Evolutionary conservation across 2,888 invertebrate species (phyloP).

Genomic region (Drosophila yooni): DNA sequence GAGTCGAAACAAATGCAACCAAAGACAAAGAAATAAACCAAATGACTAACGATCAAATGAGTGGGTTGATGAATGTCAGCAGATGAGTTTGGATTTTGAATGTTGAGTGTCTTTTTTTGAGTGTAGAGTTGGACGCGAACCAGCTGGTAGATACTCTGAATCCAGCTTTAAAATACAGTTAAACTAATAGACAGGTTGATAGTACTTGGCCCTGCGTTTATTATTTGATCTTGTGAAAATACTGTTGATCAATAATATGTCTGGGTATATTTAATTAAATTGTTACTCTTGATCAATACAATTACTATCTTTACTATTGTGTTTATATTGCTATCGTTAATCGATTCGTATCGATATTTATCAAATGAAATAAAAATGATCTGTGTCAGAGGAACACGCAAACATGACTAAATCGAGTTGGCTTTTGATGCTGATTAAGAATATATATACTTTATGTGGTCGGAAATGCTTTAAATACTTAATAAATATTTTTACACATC

Average conservation of each 20-base stretch:
- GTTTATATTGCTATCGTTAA: neutral
- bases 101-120: slow-evolving; percentile 81
- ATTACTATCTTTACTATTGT: neutral
- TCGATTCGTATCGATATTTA: neutral
- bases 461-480: too few relatives aligned
- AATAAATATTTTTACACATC: neutral
- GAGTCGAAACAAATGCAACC: slow-evolving; percentile 21
- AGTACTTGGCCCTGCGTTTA: neutral
- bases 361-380: neutral
- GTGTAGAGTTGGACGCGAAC: slow-evolving; percentile 4
- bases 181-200: neutral
- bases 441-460: neutral
- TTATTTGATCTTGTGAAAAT: neutral
- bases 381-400: neutral
- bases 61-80: slow-evolving; percentile 64
- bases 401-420: neutral
- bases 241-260: neutral
- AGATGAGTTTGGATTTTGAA: slow-evolving; percentile 46
- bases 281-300: accelerated
- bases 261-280: neutral
- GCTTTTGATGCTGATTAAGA: neutral
- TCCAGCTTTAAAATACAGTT: neutral
- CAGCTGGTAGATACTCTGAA: neutral
- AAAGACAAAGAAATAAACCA: slow-evolving; percentile 37
- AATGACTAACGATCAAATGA: slow-evolving; percentile 50